phyloP scores from a whole-genome alignment of 2,797 vertebrate genomes.

The Cynopterus sphinx region DNA sequence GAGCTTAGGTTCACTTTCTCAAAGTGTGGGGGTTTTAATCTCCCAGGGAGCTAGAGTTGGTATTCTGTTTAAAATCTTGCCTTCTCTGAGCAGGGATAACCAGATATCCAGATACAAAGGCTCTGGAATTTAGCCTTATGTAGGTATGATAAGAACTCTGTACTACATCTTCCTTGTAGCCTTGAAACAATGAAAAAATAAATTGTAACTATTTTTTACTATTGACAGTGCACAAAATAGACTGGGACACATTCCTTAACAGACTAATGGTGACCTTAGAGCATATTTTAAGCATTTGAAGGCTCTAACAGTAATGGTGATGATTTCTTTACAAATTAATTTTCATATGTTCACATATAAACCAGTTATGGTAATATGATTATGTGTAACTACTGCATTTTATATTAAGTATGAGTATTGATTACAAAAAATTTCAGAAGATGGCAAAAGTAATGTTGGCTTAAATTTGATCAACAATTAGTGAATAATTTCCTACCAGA shows the following conservation, averaged over 20 bases:
- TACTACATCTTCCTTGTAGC: background rate
- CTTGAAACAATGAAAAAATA: background rate
- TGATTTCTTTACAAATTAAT: background rate
- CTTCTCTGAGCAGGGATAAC: background rate
- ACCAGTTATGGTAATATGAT: background rate
- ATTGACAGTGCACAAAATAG: background rate
- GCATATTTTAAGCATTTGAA: background rate
- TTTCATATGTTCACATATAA: background rate
- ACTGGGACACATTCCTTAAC: background rate
- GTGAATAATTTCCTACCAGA: background rate
- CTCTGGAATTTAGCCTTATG: background rate
- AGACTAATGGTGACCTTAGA: background rate
- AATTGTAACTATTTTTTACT: background rate
- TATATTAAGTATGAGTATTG: background rate
- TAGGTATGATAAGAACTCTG: background rate
- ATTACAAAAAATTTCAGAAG: background rate
- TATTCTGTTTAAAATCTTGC: background rate
- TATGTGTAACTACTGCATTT: background rate
- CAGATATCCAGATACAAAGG: background rate
- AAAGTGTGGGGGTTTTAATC: background rate
- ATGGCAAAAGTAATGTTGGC: background rate
- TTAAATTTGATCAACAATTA: background rate
- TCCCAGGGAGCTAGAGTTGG: background rate
- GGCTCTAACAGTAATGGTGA: background rate
- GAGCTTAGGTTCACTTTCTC: background rate